phyloP scores from a whole-genome alignment of 2,888 invertebrate genomes.

The Drosophila macrospina region DNA sequence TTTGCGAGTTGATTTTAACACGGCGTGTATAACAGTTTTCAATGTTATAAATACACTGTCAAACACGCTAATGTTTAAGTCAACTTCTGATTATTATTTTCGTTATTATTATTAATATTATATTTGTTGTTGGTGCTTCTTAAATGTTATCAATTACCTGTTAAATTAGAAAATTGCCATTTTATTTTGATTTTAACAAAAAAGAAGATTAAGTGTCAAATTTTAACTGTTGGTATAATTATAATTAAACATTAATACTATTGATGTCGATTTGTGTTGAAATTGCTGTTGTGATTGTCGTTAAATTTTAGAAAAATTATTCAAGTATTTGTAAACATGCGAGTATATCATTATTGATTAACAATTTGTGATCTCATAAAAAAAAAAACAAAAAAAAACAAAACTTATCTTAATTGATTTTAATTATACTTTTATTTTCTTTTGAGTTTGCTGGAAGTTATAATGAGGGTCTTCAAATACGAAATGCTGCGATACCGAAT shows the following conservation, averaged over 20 bases:
- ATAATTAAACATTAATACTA: slow-evolving; percentile 35
- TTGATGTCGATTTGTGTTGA: slow-evolving; percentile 59
- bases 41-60: slow-evolving; percentile 18
- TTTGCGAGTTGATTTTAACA: slow-evolving; percentile 38
- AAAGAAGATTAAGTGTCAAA: slow-evolving; percentile 20
- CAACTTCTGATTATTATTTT: slow-evolving; percentile 17
- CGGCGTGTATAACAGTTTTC: slow-evolving; percentile 23
- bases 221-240: slow-evolving; percentile 19
- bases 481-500: background rate
- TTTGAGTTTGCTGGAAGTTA: slow-evolving; percentile 26
- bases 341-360: slow-evolving; percentile 31
- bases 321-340: slow-evolving; percentile 27
- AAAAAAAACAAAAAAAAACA: background rate
- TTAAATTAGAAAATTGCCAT: slow-evolving; percentile 37
- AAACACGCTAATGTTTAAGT: slow-evolving; percentile 11
- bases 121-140: slow-evolving; percentile 32
- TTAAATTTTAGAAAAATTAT: slow-evolving; percentile 36
- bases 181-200: slow-evolving; percentile 20
- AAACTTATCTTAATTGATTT: slow-evolving; percentile 11
- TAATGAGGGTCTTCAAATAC: background rate
- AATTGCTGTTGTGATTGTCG: slow-evolving; percentile 71
- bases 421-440: background rate
- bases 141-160: slow-evolving; percentile 47
- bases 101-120: background rate
- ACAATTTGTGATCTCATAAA: slow-evolving; percentile 9